Evolutionary conservation across 2,888 invertebrate genomes (phyloP).

Genomic region (Choreutis nemorana): DNA sequence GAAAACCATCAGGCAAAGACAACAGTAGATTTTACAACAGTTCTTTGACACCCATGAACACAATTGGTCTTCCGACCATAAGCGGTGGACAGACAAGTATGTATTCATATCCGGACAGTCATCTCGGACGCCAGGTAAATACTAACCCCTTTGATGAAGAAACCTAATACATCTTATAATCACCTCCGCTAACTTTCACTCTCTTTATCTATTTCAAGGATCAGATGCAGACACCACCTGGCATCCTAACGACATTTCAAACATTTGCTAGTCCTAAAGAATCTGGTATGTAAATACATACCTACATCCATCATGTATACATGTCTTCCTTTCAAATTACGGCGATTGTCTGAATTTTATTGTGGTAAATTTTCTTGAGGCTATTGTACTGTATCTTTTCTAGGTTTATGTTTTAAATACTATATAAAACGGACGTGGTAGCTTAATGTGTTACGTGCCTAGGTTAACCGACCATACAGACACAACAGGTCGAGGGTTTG

Average conservation of each 20-base stretch:
- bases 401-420: too few species aligned
- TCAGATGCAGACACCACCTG: slow-evolving; percentile 22
- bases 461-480: too few species aligned
- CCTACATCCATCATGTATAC: too few species aligned
- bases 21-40: slow-evolving; percentile 31
- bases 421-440: too few species aligned
- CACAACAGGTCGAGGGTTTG: too few species aligned
- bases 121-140: slow-evolving; percentile 33
- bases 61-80: slow-evolving; percentile 44
- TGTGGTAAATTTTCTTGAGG: too few species aligned
- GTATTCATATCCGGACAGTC: slow-evolving; percentile 48
- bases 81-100: slow-evolving; percentile 32
- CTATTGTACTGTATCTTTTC: too few species aligned
- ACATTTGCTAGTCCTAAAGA: slow-evolving; percentile 28
- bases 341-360: too few species aligned
- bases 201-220: slow-evolving; percentile 27
- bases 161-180: slow-evolving; percentile 17
- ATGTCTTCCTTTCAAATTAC: too few species aligned
- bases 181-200: slow-evolving; percentile 16
- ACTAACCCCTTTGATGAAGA: slow-evolving; percentile 54
- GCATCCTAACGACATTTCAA: slow-evolving; percentile 23
- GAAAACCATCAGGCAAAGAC: slow-evolving; percentile 35
- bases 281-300: slow-evolving; percentile 17
- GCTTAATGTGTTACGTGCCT: too few species aligned
- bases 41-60: slow-evolving; percentile 41